Evolutionary conservation across 2,797 vertebrate species (phyloP), one percentile per base, ranked within the genome.

Genomic region (Argyrosomus regius): DNA sequence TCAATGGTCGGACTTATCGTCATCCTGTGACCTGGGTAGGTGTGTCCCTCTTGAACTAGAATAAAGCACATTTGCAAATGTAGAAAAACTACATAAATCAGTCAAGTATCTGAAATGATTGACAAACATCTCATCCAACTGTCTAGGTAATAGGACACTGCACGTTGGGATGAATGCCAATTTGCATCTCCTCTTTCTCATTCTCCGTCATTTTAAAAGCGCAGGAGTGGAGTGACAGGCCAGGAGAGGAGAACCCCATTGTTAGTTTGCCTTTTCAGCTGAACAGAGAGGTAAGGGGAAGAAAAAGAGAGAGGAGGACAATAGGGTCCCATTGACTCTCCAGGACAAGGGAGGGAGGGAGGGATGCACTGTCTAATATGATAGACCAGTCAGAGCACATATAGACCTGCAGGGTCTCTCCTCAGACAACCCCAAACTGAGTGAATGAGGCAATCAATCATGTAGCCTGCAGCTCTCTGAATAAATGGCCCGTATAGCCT

Each of bases 201-300:
- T 82, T 91, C 89, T 87, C 59, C 53, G 87, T 92, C 91, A 94
- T 96, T 96, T 97, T 95, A 97, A 96, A 97, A 96, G 95, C 93
- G 87, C 94, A 96, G 91, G 89, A 92, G 92, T 90, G 61, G 85
- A 88, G 74, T 91, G 92, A 91, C 92, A 93, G 93, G 91, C 93
- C 92, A 67, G 53, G 91, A 94, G 94, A 93, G 92, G 90, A 94
- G 93, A 93, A 89, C 88, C 89, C 94, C 95, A 96, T 97, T 97
- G 96, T 97, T 96, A 95, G 96, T 96, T 96, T 94, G 94, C 94
- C 95, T 95, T 96, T 97, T 97, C 94, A 97, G 91, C 93, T 91
- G 86, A 95, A 96, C 96, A 96, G 93, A 95, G 95, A 95, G 94
- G 95, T 95, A 95, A 95, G 93, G 92, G 94, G 92, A 93, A 11